These are phyloP conservation scores for Stictonetta naevosa DNA, from an alignment of 2,113 vertebrate species.

Conservation along the genomic window DNA sequence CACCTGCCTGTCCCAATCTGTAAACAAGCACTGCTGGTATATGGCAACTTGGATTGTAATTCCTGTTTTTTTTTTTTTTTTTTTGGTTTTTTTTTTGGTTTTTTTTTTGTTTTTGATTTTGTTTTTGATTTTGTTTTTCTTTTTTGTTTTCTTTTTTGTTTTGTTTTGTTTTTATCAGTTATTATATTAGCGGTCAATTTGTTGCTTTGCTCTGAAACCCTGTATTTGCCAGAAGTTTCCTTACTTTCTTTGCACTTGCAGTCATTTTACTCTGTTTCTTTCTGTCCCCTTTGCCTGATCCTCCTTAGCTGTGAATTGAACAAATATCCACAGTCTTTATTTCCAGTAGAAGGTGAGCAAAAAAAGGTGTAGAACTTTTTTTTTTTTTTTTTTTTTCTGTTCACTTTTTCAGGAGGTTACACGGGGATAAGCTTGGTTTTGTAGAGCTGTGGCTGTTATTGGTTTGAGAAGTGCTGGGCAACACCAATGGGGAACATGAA, in stretches of 20 bases:
- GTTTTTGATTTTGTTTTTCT: background rate
- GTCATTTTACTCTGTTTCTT: background rate
- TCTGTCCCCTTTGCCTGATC: background rate
- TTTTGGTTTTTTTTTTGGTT: background rate
- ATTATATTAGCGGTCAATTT: background rate
- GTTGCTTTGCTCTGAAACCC: background rate
- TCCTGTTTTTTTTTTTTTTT: background rate
- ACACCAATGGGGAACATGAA: background rate
- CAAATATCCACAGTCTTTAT: background rate
- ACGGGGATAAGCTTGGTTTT: background rate
- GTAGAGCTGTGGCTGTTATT: background rate
- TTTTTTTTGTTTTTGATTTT: too few relatives aligned
- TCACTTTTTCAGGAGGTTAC: background rate
- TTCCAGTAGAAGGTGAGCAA: background rate
- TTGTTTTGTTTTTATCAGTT: background rate
- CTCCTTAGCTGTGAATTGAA: background rate
- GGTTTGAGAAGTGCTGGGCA: background rate
- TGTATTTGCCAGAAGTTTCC: background rate
- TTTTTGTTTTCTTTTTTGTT: too few relatives aligned
- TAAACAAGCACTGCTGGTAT: background rate
- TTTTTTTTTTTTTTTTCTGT: too few relatives aligned
- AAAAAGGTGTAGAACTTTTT: too few relatives aligned
- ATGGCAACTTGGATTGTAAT: background rate
- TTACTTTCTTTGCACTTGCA: too few relatives aligned
- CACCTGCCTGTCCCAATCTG: background rate